A percentile compares a stretch with the other conserved stretches of the same genome.
These are phyloP conservation scores for Drosophila cognata DNA, from an alignment of 2,888 invertebrate species.

Conservation along the genomic window DNA sequence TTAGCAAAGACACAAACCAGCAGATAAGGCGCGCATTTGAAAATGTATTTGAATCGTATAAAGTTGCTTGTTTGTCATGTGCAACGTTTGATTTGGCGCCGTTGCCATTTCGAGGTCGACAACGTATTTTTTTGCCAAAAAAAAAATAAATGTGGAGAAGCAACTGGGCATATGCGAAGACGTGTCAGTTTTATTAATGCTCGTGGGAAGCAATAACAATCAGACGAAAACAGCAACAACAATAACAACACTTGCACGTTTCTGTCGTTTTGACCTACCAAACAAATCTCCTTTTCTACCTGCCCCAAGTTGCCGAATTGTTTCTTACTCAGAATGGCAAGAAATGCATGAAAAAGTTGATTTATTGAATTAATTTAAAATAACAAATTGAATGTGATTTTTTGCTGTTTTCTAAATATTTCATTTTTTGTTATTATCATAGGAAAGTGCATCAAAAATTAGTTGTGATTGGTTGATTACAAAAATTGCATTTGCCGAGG, in stretches of 20 bases:
- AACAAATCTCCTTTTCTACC: conserved; percentile 45
- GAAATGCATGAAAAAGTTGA: conserved; percentile 14
- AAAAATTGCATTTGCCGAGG: conserved; percentile 20
- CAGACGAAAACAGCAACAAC: conserved; percentile 29
- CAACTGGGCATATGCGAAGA: conserved; percentile 78
- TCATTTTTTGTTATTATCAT: background rate
- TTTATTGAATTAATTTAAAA: conserved; percentile 10
- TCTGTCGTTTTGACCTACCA: conserved; percentile 58
- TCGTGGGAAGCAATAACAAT: conserved; percentile 81
- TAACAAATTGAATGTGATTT: background rate
- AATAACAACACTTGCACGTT: conserved; percentile 41
- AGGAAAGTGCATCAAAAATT: conserved; percentile 10
- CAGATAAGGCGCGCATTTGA: conserved; percentile 17
- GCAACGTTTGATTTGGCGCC: conserved; percentile 30
- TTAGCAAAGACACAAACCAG: conserved; percentile 35
- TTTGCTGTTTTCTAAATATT: background rate
- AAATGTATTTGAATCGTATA: conserved; percentile 13
- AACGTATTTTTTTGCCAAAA: conserved; percentile 39
- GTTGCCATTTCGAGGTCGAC: conserved; percentile 42
- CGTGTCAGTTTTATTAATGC: conserved; percentile 85
- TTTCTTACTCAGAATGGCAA: conserved; percentile 7
- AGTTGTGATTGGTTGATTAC: conserved; percentile 29
- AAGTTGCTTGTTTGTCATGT: background rate
- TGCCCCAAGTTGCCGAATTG: conserved; percentile 31
- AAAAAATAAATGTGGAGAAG: conserved; percentile 39